Base-by-base conservation (phyloP, 1,140 invertebrate genomes). In the Cardiocondyla obscurior region DNA sequence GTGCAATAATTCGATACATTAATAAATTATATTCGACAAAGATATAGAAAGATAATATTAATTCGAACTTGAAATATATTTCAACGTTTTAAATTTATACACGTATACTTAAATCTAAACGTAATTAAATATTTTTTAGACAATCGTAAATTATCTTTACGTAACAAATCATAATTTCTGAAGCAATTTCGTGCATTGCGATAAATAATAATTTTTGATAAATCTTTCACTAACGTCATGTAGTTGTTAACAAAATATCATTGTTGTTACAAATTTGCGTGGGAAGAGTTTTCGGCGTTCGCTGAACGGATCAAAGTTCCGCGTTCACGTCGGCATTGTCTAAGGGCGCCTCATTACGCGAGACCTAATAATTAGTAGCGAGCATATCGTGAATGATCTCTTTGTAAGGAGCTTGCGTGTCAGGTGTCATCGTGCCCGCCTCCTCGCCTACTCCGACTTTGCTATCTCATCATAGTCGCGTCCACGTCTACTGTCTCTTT, bases 351-450 rank as follows among this genome's bases (percentile, higher is more conserved):
- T 79, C 49, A 79, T 79, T 79, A 79, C 46, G 62, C 22, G 74
- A 69, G 46, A 67, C 62, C 74, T 30, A 67, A 79, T 79, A 79
- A 79, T 79, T 79, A 79, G 74, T 79, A 79, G 74, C 62, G 74
- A 36, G 62, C 74, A 79, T 49, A 53, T 79, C 46, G 74, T 79
- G 74, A 79, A 79, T 79, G 74, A 79, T 79, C 74, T 79, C 74
- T 79, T 79, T 79, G 74, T 79, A 67, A 79, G 49, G 39, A 79
- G 62, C 25, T 60, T 22, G 74, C 74, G 74, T 79, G 74, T 69
- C 74, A 79, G 74, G 74, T 79, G 74, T 79, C 74, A 79, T 79
- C 74, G 74, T 69, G 74, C 69, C 62, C 74, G 74, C 62, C 74
- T 79, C 74, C 53, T 69, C 62, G 62, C 33, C 74, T 67, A 42